Base-by-base conservation (phyloP, 2,888 invertebrate species). In the Harmothoe impar region DNA sequence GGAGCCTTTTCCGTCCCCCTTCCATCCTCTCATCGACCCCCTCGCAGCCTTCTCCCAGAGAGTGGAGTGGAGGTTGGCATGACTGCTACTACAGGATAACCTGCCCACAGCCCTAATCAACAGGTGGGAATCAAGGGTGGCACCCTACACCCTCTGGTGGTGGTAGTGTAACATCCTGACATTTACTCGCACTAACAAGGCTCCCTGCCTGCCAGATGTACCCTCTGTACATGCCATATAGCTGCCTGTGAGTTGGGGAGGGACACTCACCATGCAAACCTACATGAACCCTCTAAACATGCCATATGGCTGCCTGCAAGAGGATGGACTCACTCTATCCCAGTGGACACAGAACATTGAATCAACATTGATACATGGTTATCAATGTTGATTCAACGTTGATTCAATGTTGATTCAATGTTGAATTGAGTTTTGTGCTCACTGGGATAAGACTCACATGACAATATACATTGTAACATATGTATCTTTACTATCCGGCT, bases 121-220 rank as follows among this genome's bases (percentile, higher is more conserved):
- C 35, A 43, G 35, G 35, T 7, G 23, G 81, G 77, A 10, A n/a
- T n/a, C n/a, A n/a, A 81, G 35, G 23, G 81, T 15, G 3, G 81
- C 23, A 35, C 81, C 81, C 17, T 81, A 3, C 43, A 3, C 43
- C 43, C 43, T 10, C 43, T 3, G 43, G 43, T 10, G 3, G 10
- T 7, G 10, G 43, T 12, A 23, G 81, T n/a, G 81, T n/a, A 81
- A 81, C 33, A 35, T 81, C 35, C 81, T 43, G 81, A 81, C 81
- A 81, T 81, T 81, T 81, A 81, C 81, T 81, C 81, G 35, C 43
- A 35, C 0, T 81, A 81, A 81, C 81, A 35, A 81, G 81, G 15
- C 10, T 1, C 81, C 33, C 81, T 35, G n/a, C 31, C 81, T 81
- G 81, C 81, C 81, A 35, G 35, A 81, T 81, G 81, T 33, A 81